Conservation (phyloP, 2,888 invertebrate species). For the Oscheius onirici region DNA sequence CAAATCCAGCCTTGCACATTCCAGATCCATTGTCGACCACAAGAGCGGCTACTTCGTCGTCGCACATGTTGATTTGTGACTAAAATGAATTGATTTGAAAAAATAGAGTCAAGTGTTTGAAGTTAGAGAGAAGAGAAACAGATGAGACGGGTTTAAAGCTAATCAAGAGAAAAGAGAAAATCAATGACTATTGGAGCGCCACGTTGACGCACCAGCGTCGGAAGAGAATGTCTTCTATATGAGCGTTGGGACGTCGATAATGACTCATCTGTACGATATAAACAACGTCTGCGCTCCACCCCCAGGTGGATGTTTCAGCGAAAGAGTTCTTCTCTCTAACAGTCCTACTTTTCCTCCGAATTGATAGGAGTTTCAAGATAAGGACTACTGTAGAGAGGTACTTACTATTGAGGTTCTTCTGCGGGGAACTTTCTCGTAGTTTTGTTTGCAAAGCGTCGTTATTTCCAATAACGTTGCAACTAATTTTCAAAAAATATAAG, state of each 20-base stretch:
- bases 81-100: neutral
- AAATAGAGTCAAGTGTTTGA: neutral
- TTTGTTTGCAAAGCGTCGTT: no score
- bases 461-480: no score
- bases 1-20: conserved; percentile 82
- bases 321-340: neutral
- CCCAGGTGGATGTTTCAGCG: neutral
- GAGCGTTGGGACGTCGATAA: neutral
- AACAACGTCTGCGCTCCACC: no score
- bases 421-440: no score
- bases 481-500: no score
- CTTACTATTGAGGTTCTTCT: no score
- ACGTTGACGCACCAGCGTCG: neutral
- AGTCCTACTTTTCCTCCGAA: neutral
- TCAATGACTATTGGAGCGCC: neutral
- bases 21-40: conserved; percentile 69
- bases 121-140: no score
- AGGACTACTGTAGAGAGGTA: no score
- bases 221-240: neutral
- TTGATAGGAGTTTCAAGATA: neutral
- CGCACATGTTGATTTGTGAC: conserved; percentile 10
- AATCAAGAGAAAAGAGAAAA: neutral
- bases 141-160: no score
- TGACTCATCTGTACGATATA: no score
- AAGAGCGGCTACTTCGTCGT: conserved; percentile 26